Evolutionary conservation across 2,113 vertebrate genomes (phyloP), one percentile per base, ranked within the genome.

Genomic region (Bambusicola thoracicus): DNA sequence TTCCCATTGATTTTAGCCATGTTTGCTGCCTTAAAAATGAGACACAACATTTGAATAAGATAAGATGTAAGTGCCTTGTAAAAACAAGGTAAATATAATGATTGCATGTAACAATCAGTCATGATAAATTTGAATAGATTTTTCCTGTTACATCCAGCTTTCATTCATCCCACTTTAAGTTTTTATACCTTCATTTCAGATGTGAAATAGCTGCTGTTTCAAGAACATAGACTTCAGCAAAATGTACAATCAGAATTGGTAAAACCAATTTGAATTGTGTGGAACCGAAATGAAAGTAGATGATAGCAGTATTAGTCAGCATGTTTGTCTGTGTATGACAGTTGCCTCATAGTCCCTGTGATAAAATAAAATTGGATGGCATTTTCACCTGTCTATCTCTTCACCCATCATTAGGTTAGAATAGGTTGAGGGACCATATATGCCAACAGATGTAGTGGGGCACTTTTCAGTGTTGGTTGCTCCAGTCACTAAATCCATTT

Each of bases 381-480:
- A 75, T 67, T 97, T 96, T 96, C 96, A 94, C 94, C 94, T 97
- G 80, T 73, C 83, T 94, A 70, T 96, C 92, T 94, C 92, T 94
- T 90, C 92, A 94, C 89, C 93, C 93, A 70, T 97, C 93, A 92
- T 87, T 97, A 92, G 86, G 74, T 67, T 81, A 67, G 84, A 85
- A 87, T 40, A 95, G 91, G 86, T 85, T 90, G 87, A 93, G 85
- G 76, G 56, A 13, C 93, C 91, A 34, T 92, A 85, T 81, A 87
- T 30, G n/a, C 85, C 86, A 86, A 90, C 80, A 92, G 82, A 93
- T 80, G 48, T 5, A 88, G 62, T 18, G 3, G 79, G 27, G 93
- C 41, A 24, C 19, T 70, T 43, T 49, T 93, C 68, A n/a, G 8
- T 30, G 1, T 67, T 4, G 8, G 91, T 95, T 98, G 94, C 86